Evolutionary conservation across 2,888 invertebrate species (phyloP).

Genomic region (Sthenelais limicola): DNA sequence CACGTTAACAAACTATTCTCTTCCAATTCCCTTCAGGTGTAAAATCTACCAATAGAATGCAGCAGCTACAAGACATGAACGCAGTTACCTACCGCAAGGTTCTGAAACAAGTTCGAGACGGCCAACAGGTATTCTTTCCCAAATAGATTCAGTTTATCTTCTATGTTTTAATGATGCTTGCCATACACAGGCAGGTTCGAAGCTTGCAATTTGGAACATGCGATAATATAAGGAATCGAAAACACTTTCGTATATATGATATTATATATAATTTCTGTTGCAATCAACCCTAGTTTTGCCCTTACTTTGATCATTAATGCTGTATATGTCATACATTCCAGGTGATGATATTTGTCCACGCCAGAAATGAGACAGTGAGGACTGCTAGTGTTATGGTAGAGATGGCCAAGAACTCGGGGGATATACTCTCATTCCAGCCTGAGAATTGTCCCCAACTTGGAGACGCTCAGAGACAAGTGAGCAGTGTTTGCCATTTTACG

Average conservation of each 20-base stretch:
- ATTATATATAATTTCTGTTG: no score
- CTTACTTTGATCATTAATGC: no score
- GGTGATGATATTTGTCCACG: constrained; percentile 98
- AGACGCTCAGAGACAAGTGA: constrained; percentile 78
- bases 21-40: constrained; percentile 64
- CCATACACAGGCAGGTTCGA: no score
- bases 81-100: constrained; percentile 94
- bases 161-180: no score
- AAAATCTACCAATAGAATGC: constrained; percentile 67
- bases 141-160: not conserved
- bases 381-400: constrained; percentile 90
- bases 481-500: no score
- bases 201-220: no score
- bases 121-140: constrained; percentile 80
- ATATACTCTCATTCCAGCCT: constrained; percentile 61
- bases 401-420: constrained; percentile 73
- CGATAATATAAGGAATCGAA: no score
- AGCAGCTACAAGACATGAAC: constrained; percentile 86
- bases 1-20: no score
- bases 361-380: constrained; percentile 93
- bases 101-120: constrained; percentile 83
- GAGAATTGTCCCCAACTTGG: constrained; percentile 73
- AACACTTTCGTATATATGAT: no score
- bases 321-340: no score
- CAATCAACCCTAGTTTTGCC: no score